Evolutionary conservation across 2,888 invertebrate species (phyloP), one percentile per base, ranked within the genome.

Genomic region (Mimas tiliae): DNA sequence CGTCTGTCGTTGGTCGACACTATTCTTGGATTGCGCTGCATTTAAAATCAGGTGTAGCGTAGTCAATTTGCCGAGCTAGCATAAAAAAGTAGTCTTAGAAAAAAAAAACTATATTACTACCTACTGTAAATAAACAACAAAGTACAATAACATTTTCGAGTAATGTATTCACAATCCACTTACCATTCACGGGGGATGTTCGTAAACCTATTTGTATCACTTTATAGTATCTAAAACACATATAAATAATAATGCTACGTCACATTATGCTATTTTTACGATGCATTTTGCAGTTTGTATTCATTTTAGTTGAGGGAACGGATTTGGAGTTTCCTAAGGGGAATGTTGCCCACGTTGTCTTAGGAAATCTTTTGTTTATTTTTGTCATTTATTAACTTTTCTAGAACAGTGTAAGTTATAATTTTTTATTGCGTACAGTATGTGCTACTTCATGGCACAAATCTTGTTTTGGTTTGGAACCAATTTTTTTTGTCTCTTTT

Each of bases 271-370:
- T 58, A 65, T 55, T 48, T 65, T 65, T 65, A 65, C 55, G 65
- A 48, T 65, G 65, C 65, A 34, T 65, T 65, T 48, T 65, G 55
- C 55, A 65, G 65, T 68, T 68, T 66, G 55, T 68, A 68, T 68
- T 66, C 68, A 63, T 69, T 58, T 65, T 38, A 48, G 42, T 42
- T 38, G 42, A 16, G 19, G 58, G 63, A n/a, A 62, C 63, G 63
- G 62, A 65, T 52, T 34, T 19, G 11, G 58, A 6, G 19, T 9
- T 2, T 12, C 1, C 1, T 4, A 4, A 3, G 16, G 58, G 58
- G 58, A 38, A 16, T 11, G 6, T 1, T 19, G 6, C 55, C 33
- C 52, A 42, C 6, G 11, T 27, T 27, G 27, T 27, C 27, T 27
- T 27, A 27, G 27, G 4, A 27, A 27, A 3, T 27, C 27, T 3